Evolutionary conservation across 2,113 vertebrate species (phyloP), one percentile per base, ranked within the genome.

Genomic region (Cnemophilus loriae): DNA sequence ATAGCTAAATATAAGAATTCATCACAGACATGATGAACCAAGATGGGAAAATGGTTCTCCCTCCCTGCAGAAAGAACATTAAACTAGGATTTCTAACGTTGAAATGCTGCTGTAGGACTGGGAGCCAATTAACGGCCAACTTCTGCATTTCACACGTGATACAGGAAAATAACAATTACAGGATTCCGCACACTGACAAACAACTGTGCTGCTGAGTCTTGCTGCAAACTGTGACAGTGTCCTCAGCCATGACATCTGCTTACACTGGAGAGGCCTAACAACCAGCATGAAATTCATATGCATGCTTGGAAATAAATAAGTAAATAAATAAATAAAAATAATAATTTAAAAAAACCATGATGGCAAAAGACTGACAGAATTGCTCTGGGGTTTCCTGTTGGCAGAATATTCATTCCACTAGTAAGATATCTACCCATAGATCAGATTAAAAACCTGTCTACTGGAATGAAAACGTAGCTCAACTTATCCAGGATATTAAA

Each of bases 401-500:
- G 94, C 81, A 59, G 89, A 93, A 95, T 96, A 95, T 93, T 95
- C 93, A 95, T 95, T 95, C 89, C 8, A 0, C 52, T 92, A 81
- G 86, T 75, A 78, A 74, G 89, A 63, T 96, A 97, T 95, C 94
- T 92, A 71, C 69, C 89, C 94, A 60, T 8, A 81, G 80, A 97
- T 97, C 95, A 96, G 96, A 97, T 97, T 97, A 96, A 95, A 96
- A 95, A 81, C 60, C 95, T 78, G 84, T 78, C 86, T 92, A 63
- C 86, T 93, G 86, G 86, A 95, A 97, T 95, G 89, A 94, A 97
- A 96, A 84, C 1, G 18, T 63, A 95, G 83, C 94, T 95, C 89
- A 95, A 64, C 95, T 92, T 95, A 95, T 60, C 87, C 95, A 97
- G 95, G 96, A 97, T 97, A 97, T 97, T 97, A 95, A 96, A 97